These are phyloP conservation scores for Syrrhaptes paradoxus DNA, from an alignment of 2,113 vertebrate genomes.

Conservation along the genomic window DNA sequence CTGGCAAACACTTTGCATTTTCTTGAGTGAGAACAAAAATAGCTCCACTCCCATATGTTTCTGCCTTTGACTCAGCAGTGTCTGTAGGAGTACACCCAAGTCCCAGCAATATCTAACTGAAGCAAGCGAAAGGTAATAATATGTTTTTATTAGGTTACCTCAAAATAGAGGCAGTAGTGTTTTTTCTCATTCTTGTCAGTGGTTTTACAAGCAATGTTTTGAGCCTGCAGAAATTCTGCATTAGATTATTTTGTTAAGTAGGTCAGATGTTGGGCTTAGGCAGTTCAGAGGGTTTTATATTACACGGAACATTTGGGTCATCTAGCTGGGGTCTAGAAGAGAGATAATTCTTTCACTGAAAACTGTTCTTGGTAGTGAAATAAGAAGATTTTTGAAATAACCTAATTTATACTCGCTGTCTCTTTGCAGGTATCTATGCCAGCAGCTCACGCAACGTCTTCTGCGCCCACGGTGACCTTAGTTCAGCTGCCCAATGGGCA, in stretches of 20 bases:
- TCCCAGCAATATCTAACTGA: constrained; percentile 3
- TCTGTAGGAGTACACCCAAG: constrained; percentile 25
- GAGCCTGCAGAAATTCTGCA: constrained; percentile 17
- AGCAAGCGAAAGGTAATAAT: not conserved
- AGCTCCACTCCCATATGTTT: constrained; percentile 28
- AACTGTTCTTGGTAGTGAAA: not conserved
- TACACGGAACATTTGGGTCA: not conserved
- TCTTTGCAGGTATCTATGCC: constrained; percentile 89
- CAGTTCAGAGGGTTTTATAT: not conserved
- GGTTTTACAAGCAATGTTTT: not conserved
- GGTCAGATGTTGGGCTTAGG: not conserved
- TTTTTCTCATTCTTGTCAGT: constrained; percentile 4
- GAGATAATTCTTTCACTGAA: not conserved
- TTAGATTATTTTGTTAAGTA: constrained; percentile 36
- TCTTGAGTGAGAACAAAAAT: constrained; percentile 18
- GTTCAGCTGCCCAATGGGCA: constrained; percentile 98
- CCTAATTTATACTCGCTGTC: not conserved
- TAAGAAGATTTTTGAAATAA: not conserved
- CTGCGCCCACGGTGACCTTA: constrained; percentile 91
- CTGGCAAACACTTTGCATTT: not conserved
- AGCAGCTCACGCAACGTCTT: constrained; percentile 87
- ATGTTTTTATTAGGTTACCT: not conserved
- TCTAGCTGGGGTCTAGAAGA: not conserved
- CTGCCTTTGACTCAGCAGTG: constrained; percentile 57
- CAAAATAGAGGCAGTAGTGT: not conserved